Percentiles rank a stretch among this genome's conserved stretches.
These are phyloP conservation scores for Dicrostonyx torquatus DNA, from an alignment of 2,797 vertebrate species.

Conservation along the genomic window DNA sequence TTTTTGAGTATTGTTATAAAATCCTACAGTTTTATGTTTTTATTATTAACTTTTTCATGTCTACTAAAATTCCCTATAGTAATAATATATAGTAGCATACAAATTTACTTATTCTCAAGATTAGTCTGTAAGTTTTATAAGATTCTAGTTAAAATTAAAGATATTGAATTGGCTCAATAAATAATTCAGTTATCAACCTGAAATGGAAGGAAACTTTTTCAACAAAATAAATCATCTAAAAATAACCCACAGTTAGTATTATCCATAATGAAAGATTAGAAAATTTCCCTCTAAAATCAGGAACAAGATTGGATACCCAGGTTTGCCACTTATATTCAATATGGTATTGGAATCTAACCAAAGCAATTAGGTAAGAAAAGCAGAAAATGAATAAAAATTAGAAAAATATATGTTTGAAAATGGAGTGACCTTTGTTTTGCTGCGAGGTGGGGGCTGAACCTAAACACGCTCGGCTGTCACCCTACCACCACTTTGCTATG, in stretches of 20 bases:
- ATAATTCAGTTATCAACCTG: background rate
- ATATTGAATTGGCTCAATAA: background rate
- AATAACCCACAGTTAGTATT: background rate
- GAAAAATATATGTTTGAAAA: slow-evolving; percentile 9
- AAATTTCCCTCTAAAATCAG: background rate
- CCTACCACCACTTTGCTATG: background rate
- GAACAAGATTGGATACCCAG: background rate
- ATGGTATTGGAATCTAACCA: background rate
- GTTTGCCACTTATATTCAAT: background rate
- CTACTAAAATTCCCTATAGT: slow-evolving; percentile 13
- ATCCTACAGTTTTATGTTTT: slow-evolving; percentile 17
- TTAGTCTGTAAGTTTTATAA: background rate
- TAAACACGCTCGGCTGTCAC: background rate
- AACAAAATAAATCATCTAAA: background rate
- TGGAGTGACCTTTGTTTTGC: background rate
- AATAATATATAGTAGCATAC: slow-evolving; percentile 13
- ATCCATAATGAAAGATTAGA: background rate
- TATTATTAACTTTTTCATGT: slow-evolving; percentile 12
- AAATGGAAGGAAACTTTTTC: background rate
- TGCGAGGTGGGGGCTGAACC: background rate
- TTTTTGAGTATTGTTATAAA: slow-evolving; percentile 28
- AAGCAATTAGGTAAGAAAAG: background rate
- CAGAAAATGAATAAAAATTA: background rate
- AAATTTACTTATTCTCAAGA: slow-evolving; percentile 41
- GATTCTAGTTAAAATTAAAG: slow-evolving; percentile 6